These are phyloP conservation scores for Peromyscus melanophrys DNA, from an alignment of 2,797 vertebrate genomes.

Conservation along the genomic window DNA sequence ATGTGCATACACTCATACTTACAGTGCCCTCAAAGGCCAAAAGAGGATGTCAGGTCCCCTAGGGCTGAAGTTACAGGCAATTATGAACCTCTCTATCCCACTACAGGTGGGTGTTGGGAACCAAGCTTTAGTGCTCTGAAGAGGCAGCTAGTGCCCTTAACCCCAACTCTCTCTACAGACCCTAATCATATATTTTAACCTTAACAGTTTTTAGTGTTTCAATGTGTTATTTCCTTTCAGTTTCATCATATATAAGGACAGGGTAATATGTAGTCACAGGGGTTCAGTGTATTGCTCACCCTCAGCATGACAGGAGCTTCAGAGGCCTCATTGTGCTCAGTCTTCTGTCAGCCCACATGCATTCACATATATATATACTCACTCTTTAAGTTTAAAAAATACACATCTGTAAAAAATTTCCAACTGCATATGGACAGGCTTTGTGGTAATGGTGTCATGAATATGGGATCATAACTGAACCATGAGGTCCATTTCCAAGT, in stretches of 20 bases:
- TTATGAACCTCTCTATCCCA: background rate
- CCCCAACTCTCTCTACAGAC: background rate
- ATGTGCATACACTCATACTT: background rate
- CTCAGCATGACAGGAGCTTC: background rate
- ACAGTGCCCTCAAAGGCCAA: background rate
- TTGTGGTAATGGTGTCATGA: slow-evolving; percentile 34
- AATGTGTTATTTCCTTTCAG: slow-evolving; percentile 55
- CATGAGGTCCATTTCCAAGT: slow-evolving; percentile 43
- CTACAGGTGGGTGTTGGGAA: background rate
- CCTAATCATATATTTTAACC: background rate
- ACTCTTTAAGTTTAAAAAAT: slow-evolving; percentile 65
- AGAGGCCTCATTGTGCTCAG: background rate
- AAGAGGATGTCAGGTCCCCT: background rate
- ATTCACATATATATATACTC: slow-evolving; percentile 58
- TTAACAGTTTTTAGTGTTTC: slow-evolving; percentile 8
- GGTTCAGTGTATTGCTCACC: background rate
- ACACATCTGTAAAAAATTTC: slow-evolving; percentile 68
- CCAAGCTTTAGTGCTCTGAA: background rate
- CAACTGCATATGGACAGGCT: slow-evolving; percentile 27
- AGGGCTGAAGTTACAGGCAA: background rate
- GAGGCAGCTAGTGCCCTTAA: background rate
- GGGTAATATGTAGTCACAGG: background rate
- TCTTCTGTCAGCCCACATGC: slow-evolving; percentile 46
- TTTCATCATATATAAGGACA: background rate
- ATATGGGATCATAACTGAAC: slow-evolving; percentile 60